A percentile compares a stretch with the other conserved stretches of the same genome.
Evolutionary conservation across 2,797 vertebrate species (phyloP).

Genomic region (Clarias platycephalus): DNA sequence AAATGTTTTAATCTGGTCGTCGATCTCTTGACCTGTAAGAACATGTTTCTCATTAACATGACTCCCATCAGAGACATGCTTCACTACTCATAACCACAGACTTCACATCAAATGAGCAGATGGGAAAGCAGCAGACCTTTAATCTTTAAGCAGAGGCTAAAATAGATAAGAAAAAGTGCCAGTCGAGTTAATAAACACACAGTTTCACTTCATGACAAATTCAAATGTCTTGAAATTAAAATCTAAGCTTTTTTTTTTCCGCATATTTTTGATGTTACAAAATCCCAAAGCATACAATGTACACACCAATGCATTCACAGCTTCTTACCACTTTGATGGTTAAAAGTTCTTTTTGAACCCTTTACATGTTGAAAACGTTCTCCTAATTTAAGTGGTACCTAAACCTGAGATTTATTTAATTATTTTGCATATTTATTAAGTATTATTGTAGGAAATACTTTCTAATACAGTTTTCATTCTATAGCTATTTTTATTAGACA

Average conservation of each 20-base stretch:
- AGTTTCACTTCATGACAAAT: neutral
- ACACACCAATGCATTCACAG: no score
- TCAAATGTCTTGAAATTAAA: neutral
- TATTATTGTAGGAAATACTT: neutral
- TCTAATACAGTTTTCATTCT: neutral
- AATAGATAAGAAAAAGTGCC: neutral
- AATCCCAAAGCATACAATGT: neutral
- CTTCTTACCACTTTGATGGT: neutral
- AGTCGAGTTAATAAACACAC: neutral
- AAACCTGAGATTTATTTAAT: neutral
- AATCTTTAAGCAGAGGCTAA: neutral
- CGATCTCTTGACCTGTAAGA: neutral
- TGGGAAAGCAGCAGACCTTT: neutral
- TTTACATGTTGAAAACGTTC: neutral
- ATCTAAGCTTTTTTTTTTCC: neutral
- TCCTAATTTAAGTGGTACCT: neutral
- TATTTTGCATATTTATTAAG: neutral
- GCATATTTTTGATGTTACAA: neutral
- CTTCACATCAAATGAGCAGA: neutral
- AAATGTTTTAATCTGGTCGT: neutral
- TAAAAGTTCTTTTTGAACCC: neutral
- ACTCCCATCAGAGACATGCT: neutral
- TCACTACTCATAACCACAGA: neutral
- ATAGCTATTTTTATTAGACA: neutral
- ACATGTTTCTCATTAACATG: neutral